Evolutionary conservation across 2,888 invertebrate species (phyloP).

Genomic region (Agriopis marginaria): DNA sequence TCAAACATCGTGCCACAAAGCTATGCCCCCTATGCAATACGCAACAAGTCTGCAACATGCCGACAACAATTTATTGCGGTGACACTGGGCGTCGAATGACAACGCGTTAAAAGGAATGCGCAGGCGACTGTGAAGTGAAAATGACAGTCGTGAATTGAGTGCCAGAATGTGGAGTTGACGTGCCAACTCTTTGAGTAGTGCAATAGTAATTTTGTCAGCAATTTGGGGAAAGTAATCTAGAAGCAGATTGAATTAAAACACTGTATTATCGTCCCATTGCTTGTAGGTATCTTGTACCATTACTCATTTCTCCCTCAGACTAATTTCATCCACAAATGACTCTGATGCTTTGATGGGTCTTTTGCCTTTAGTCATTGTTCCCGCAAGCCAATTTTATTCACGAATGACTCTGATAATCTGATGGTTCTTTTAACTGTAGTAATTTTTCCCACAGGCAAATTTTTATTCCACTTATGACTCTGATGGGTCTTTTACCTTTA

Average conservation of each 20-base stretch:
- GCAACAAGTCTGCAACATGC: slow-evolving; percentile 2
- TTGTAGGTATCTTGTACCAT: no score
- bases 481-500: no score
- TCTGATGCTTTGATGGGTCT: no score
- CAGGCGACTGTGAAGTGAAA: slow-evolving; percentile 24
- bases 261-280: no score
- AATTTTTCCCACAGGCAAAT: no score
- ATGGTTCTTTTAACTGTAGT: no score
- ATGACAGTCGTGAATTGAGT: slow-evolving; percentile 26
- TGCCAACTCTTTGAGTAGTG: slow-evolving; percentile 15
- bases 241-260: not conserved
- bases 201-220: slow-evolving; percentile 9
- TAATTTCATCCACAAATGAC: no score
- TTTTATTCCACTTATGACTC: no score
- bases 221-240: slow-evolving; percentile 8
- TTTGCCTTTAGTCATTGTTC: no score
- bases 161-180: slow-evolving; percentile 13
- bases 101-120: slow-evolving; percentile 28
- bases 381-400: no score
- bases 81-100: slow-evolving; percentile 12
- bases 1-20: not conserved
- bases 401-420: no score
- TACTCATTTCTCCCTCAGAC: no score
- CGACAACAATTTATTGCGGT: slow-evolving; percentile 25
- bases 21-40: slow-evolving; percentile 10